Conservation (phyloP, 2,797 vertebrate species). For the Perodicticus potto region DNA sequence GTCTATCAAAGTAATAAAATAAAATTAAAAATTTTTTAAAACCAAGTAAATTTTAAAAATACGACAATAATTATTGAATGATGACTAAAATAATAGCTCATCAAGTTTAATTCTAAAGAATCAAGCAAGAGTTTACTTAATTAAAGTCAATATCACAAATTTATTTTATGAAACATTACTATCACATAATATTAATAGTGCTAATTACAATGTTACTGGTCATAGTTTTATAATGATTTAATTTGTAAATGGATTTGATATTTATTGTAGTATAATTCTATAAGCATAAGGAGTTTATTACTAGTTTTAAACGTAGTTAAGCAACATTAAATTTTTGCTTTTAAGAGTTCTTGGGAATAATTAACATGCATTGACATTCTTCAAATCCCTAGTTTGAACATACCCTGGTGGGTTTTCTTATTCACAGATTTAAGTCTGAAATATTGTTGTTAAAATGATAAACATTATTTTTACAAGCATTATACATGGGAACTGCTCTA, state of each 20-base stretch:
- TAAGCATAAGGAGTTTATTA: neutral
- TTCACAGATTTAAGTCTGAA: neutral
- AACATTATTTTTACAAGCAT: neutral
- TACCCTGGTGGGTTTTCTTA: neutral
- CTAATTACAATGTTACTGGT: slow-evolving; percentile 7
- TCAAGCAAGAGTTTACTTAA: neutral
- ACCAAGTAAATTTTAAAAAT: neutral
- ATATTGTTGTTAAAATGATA: neutral
- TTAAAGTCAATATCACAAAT: neutral
- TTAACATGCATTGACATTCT: neutral
- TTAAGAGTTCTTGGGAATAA: neutral
- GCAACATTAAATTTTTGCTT: neutral
- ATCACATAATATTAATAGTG: neutral
- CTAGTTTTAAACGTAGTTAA: neutral
- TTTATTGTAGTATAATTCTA: neutral
- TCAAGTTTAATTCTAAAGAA: neutral
- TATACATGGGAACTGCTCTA: neutral
- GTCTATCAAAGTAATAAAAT: neutral
- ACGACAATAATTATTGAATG: neutral
- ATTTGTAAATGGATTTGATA: slow-evolving; percentile 12
- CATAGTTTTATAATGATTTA: slow-evolving; percentile 2
- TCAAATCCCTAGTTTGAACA: neutral
- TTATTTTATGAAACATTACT: slow-evolving; percentile 17
- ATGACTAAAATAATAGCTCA: neutral
- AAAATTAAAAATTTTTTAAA: neutral